phyloP scores from a whole-genome alignment of 2,888 invertebrate species.

The Netelia inedita region DNA sequence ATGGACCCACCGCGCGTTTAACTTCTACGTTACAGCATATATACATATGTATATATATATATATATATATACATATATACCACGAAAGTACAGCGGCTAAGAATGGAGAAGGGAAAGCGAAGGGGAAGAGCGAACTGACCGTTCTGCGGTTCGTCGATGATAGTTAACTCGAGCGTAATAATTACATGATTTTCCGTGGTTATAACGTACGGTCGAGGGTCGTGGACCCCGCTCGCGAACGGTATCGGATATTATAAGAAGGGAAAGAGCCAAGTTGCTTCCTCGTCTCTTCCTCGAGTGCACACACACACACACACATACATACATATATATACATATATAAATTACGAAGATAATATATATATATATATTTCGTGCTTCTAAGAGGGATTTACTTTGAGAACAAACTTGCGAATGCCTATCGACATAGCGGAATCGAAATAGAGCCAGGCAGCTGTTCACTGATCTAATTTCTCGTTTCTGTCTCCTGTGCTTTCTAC shows the following conservation, averaged over 20 bases:
- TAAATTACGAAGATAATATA: constrained; percentile 27
- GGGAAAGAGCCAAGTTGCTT: constrained; percentile 56
- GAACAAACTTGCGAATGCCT: constrained; percentile 52
- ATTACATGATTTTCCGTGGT: constrained; percentile 82
- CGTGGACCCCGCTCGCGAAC: constrained; percentile 74
- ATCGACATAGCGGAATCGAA: constrained; percentile 38
- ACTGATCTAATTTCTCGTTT: constrained; percentile 44
- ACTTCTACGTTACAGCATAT: constrained; percentile 8
- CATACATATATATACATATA: neutral
- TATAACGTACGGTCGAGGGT: constrained; percentile 73
- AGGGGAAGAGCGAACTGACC: constrained; percentile 65
- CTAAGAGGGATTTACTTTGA: constrained; percentile 48
- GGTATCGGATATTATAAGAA: constrained; percentile 78
- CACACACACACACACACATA: constrained; percentile 3
- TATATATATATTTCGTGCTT: constrained; percentile 20
- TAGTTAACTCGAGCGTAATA: constrained; percentile 82
- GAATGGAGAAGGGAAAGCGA: constrained; percentile 64
- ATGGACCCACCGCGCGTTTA: constrained; percentile 46
- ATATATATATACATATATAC: constrained; percentile 28
- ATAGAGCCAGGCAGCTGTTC: constrained; percentile 31
- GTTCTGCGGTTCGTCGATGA: constrained; percentile 73
- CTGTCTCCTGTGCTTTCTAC: constrained; percentile 5
- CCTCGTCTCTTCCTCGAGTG: constrained; percentile 41
- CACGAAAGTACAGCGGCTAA: constrained; percentile 46
- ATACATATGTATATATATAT: constrained; percentile 11